Conservation (phyloP, 1,140 invertebrate species). For the Nymphalis io region DNA sequence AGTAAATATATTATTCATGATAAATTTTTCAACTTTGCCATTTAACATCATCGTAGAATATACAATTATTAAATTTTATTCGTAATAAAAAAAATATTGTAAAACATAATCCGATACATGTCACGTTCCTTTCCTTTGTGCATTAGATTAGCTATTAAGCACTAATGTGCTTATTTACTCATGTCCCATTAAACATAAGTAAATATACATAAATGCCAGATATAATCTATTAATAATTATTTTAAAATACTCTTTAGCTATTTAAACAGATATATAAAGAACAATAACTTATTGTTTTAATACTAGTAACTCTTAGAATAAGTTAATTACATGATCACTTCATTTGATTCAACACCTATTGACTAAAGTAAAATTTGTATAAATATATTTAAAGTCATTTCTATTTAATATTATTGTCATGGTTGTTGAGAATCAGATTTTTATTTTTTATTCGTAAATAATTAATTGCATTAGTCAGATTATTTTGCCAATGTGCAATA, state of each 20-base stretch:
- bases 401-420: slow-evolving; percentile 43
- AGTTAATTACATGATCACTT: slow-evolving; percentile 24
- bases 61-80: not conserved
- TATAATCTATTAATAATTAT: not conserved
- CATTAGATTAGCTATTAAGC: not conserved
- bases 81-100: not conserved
- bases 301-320: slow-evolving; percentile 36
- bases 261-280: slow-evolving; percentile 5
- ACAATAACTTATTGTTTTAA: slow-evolving; percentile 32
- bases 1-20: too few species aligned
- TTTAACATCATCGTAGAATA: too few species aligned
- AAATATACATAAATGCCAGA: not conserved
- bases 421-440: slow-evolving; percentile 22
- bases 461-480: too few species aligned
- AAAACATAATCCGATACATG: too few species aligned
- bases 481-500: too few species aligned
- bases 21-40: not conserved
- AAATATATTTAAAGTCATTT: slow-evolving; percentile 29
- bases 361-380: slow-evolving; percentile 32
- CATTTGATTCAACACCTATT: slow-evolving; percentile 34
- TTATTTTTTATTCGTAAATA: not conserved
- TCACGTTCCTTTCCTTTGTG: not conserved
- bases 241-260: not conserved
- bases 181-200: too few species aligned
- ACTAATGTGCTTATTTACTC: too few species aligned